Conservation (phyloP, 2,113 vertebrate species). For the Callipepla californica region DNA sequence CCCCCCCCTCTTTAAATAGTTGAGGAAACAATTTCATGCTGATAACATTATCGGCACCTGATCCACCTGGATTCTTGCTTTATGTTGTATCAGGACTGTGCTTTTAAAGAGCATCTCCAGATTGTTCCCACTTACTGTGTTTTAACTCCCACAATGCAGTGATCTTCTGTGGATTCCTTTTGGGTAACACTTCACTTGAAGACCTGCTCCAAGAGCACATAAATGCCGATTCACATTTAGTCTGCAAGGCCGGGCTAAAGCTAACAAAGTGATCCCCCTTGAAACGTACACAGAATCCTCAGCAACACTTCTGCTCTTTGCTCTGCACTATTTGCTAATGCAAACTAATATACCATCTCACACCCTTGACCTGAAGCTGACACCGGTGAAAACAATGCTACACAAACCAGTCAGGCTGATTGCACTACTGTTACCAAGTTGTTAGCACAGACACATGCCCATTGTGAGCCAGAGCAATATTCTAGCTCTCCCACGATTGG, state of each 20-base stretch:
- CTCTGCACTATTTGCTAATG: background rate
- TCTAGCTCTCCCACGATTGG: background rate
- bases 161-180: background rate
- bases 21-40: background rate
- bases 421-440: background rate
- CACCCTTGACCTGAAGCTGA: background rate
- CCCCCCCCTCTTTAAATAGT: background rate
- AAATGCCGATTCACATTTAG: background rate
- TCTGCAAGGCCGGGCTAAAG: background rate
- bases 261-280: background rate
- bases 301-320: background rate
- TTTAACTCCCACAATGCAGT: background rate
- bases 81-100: background rate
- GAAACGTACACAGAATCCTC: background rate
- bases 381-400: background rate
- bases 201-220: background rate
- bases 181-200: background rate
- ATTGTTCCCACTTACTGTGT: background rate
- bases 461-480: background rate
- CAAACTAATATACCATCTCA: background rate
- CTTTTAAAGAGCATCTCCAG: background rate
- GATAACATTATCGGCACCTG: background rate
- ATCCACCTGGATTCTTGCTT: background rate
- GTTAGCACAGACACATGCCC: background rate
- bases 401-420: background rate